Conservation (phyloP, 2,888 invertebrate genomes). For the Globia sparganii region DNA sequence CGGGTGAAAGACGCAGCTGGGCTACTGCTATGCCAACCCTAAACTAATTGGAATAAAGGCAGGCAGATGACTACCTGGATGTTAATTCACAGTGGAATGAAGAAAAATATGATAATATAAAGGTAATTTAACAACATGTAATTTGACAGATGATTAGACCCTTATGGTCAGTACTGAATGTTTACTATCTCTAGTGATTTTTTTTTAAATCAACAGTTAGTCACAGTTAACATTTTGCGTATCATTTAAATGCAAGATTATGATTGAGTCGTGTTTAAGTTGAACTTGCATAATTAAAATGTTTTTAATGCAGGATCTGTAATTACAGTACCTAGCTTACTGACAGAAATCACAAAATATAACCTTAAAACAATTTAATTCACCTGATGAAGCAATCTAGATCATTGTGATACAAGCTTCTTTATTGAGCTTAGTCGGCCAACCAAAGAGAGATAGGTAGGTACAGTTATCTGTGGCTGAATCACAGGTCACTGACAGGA, state of each 20-base stretch:
- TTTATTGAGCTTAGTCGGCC: constrained; percentile 41
- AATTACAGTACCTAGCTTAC: background rate
- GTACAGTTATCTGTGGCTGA: constrained; percentile 51
- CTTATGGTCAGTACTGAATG: background rate
- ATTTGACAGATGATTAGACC: background rate
- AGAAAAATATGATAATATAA: too few relatives aligned
- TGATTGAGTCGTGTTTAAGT: background rate
- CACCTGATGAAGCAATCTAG: background rate
- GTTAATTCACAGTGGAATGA: background rate
- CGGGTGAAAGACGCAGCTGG: background rate
- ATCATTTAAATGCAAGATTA: background rate
- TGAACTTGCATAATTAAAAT: background rate
- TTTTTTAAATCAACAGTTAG: background rate
- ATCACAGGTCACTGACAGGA: constrained; percentile 52
- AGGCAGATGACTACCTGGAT: background rate
- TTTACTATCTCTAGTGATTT: background rate
- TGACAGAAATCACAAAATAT: background rate
- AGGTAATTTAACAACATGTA: background rate
- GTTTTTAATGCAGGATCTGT: background rate
- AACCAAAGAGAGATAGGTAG: constrained; percentile 40
- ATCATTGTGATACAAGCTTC: background rate
- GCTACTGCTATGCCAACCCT: too few relatives aligned
- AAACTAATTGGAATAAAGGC: background rate
- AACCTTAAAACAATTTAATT: background rate
- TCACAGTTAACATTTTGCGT: background rate